phyloP scores from a whole-genome alignment of 1,140 invertebrate genomes.

The Drosophila prosaltans region DNA sequence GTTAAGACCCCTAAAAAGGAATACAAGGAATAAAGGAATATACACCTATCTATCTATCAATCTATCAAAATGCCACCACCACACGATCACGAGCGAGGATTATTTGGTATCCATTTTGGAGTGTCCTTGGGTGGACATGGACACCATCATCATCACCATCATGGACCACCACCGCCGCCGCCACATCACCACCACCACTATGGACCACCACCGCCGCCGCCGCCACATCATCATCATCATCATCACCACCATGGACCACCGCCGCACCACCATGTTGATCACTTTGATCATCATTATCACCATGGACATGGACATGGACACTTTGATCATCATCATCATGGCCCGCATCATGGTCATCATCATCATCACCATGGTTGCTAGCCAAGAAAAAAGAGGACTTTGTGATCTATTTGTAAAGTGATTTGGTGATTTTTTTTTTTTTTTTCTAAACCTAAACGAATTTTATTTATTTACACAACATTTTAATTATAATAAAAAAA shows the following conservation, averaged over 20 bases:
- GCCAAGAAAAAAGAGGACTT: neutral
- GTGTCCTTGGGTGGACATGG: constrained; percentile 48
- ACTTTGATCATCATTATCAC: constrained; percentile 31
- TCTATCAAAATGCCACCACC: constrained; percentile 54
- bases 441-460: neutral
- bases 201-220: constrained; percentile 40
- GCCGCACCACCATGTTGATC: constrained; percentile 26
- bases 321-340: constrained; percentile 45
- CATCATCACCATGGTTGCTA: constrained; percentile 62
- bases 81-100: constrained; percentile 49
- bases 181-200: constrained; percentile 38
- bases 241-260: constrained; percentile 53
- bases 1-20: constrained; percentile 41
- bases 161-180: constrained; percentile 27
- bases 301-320: constrained; percentile 39
- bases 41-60: neutral
- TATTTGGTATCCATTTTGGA: constrained; percentile 66
- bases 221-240: constrained; percentile 43
- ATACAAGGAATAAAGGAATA: constrained; percentile 15
- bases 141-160: constrained; percentile 51
- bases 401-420: neutral
- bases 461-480: constrained; percentile 10
- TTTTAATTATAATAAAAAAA: constrained; percentile 1
- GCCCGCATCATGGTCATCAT: constrained; percentile 41
- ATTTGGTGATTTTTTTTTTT: constrained; percentile 9